Base-by-base conservation (phyloP, 2,797 vertebrate genomes). In the Microctenopoma lineatum region DNA sequence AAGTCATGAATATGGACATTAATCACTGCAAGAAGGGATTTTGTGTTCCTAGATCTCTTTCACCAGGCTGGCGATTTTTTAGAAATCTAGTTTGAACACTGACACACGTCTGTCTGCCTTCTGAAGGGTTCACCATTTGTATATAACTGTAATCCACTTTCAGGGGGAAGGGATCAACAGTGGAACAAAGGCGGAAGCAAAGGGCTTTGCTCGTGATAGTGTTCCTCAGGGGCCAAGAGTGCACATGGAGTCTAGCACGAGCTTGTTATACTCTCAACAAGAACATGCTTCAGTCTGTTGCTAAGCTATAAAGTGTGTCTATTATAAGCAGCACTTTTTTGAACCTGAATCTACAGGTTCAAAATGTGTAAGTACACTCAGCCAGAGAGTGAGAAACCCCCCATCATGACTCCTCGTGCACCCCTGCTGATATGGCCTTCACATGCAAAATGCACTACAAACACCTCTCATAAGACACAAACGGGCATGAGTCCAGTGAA, bases 121-220 rank as follows among this genome's bases (percentile, higher is more conserved):
- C 32, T 34, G 8, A 34, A 32, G 8, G 32, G 1, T 34, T 34
- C 32, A 34, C 7, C 7, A 34, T 34, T 34, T 34, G 32, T 34
- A 34, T 59, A 81, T 78, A 60, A 52, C 84, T 75, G 72, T 77
- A 76, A 85, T 81, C 68, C 13, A 2, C 82, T 83, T 70, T 54
- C 77, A 73, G 71, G 73, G 66, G 80, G 65, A 72, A 83, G 77
- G 69, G 83, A 84, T 86, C 88, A 88, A 86, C 81, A 79, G 77
- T 64, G 51, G 65, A 66, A 75, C 38, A 39, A 73, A 81, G 73
- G 65, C 68, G 66, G 70, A 79, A 55, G 44, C 76, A 71, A 60
- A 62, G 77, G 75, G 77, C 79, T 73, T 55, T 60, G 66, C 76
- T 58, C 67, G 50, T 63, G 54, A 46, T 77, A 64, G 68, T 67